phyloP scores from a whole-genome alignment of 2,113 vertebrate genomes.

The Silurus asotus region DNA sequence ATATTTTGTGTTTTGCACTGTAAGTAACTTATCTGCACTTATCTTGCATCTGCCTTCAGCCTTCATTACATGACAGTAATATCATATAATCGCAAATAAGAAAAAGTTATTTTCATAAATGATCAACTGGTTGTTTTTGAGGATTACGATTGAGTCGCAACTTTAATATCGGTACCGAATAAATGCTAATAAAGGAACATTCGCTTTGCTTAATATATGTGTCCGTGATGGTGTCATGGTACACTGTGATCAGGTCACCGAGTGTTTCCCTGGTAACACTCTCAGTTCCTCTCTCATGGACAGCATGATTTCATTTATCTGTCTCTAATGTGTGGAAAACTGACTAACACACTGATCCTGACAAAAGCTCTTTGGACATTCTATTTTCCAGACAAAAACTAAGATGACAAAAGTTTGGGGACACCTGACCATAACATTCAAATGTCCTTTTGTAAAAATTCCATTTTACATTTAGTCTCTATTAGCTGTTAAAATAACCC shows the following conservation, averaged over 20 bases:
- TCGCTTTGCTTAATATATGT: background rate
- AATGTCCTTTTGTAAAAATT: too few relatives aligned
- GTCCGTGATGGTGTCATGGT: background rate
- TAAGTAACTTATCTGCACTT: too few relatives aligned
- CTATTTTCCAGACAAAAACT: background rate
- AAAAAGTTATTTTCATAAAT: too few relatives aligned
- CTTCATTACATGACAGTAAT: too few relatives aligned
- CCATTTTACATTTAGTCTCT: too few relatives aligned
- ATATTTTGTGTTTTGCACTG: too few relatives aligned
- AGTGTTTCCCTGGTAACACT: slow-evolving; percentile 10
- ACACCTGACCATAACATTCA: too few relatives aligned
- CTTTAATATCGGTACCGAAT: background rate
- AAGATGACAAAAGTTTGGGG: too few relatives aligned
- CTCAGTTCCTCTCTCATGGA: background rate
- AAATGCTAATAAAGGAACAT: background rate
- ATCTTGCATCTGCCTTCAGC: too few relatives aligned
- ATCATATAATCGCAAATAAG: too few relatives aligned
- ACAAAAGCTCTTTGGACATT: background rate
- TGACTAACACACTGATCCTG: background rate
- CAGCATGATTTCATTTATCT: background rate
- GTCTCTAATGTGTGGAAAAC: background rate
- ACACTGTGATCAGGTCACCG: background rate
- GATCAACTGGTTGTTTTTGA: too few relatives aligned
- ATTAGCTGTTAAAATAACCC: too few relatives aligned
- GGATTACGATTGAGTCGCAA: background rate